Evolutionary conservation across 2,113 vertebrate species (phyloP), one percentile per base, ranked within the genome.

Genomic region (Callipepla californica): DNA sequence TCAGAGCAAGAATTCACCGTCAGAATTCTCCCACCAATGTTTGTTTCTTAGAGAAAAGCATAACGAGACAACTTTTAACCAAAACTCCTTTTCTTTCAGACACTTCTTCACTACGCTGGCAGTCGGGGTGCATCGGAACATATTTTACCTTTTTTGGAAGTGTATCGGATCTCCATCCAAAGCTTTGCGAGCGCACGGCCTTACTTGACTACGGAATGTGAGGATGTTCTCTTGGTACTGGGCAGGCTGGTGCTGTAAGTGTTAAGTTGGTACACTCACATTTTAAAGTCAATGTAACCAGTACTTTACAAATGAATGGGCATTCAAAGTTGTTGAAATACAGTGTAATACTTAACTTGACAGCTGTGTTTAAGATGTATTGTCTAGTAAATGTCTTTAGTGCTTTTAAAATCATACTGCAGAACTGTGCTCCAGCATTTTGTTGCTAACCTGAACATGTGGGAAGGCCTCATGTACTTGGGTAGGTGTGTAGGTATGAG

Each of bases 201-300:
- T 34, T 99, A 99, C 97, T 98, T 99, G 97, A 99, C 98, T 63
- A 98, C 98, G 55, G 98, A 99, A 96, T 99, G 99, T 48, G 98
- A 99, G 97, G 98, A 98, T 93, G 99, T 99, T 79, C 98, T 98
- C 81, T 97, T 99, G 81, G 98, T 99, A 82, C 98, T 99, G 94
- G 99, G 99, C 97, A 98, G 99, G 96, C 98, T 99, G 89, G 99
- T 99, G 90, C 97, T 99, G 99, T 99, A 97, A 99, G 99, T 98
- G 90, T 91, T 87, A 70, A 93, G 78, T 63, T 87, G 92, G 36
- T 96, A 78, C 73, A 32, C 87, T 47, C 23, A 68, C 93, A 38
- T 90, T 76, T 87, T 47, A 93, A 75, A 89, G 63, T 82, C 14
- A 87, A 9, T 73, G 38, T 19, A 14, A 58, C 10, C 2, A 21